phyloP scores from a whole-genome alignment of 53 echinoderm and acorn worm species.

The Paracentrotus lividus region DNA sequence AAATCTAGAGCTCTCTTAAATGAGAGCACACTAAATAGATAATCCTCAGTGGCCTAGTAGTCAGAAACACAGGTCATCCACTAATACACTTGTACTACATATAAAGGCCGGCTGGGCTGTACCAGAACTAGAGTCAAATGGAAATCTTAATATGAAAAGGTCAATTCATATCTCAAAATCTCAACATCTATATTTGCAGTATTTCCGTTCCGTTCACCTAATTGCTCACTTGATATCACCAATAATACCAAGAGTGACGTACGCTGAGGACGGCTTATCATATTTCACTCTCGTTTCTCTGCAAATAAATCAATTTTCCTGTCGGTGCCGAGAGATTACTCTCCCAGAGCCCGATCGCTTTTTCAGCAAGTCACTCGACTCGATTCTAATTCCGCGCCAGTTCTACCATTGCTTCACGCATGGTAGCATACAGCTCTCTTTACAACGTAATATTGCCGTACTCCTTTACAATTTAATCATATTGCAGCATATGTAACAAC shows the following conservation, averaged over 20 bases:
- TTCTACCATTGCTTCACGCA: slow-evolving; percentile 9
- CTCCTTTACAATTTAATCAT: background rate
- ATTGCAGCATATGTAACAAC: slow-evolving; percentile 13
- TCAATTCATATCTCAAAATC: slow-evolving; percentile 61
- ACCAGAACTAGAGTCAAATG: background rate
- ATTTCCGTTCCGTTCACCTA: slow-evolving; percentile 68
- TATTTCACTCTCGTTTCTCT: slow-evolving; percentile 64
- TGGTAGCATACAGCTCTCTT: slow-evolving; percentile 32
- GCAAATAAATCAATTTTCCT: slow-evolving; percentile 67
- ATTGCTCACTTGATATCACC: slow-evolving; percentile 69
- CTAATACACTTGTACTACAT: slow-evolving; percentile 11
- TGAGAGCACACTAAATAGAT: slow-evolving; percentile 45
- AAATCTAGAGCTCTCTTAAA: background rate
- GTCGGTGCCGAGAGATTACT: slow-evolving; percentile 63
- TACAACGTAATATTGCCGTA: slow-evolving; percentile 13
- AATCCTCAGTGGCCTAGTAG: background rate
- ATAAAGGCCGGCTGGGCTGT: slow-evolving; percentile 5
- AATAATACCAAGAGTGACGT: slow-evolving; percentile 56
- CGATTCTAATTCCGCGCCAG: background rate
- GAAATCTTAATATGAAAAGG: slow-evolving; percentile 64
- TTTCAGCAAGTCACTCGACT: slow-evolving; percentile 58
- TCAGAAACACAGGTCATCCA: slow-evolving; percentile 16
- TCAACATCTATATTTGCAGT: slow-evolving; percentile 54
- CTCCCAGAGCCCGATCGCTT: slow-evolving; percentile 4
- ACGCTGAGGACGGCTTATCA: slow-evolving; percentile 64